Evolutionary conservation across 2,113 vertebrate genomes (phyloP), one percentile per base, ranked within the genome.

Genomic region (Aldabrachelys gigantea): DNA sequence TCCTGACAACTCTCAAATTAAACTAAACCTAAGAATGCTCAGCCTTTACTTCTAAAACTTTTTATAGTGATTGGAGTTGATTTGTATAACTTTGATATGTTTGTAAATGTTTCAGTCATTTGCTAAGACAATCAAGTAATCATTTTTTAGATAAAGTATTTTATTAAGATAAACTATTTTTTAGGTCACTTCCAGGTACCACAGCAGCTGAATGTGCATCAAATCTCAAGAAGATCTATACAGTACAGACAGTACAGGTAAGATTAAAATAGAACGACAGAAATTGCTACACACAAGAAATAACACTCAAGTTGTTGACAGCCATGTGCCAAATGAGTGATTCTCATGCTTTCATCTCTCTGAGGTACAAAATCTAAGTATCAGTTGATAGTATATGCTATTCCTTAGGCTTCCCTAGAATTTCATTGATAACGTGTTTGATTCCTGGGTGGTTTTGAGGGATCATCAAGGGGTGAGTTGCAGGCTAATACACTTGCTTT

Each of bases 181-280:
- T 52, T 53, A 99, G 99, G 97, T 99, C 99, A 4, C 98, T 99
- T 79, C 99, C 99, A 56, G 99, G 99, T 84, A 98, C 99, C 10
- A 99, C 99, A n/a, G 99, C 99, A 0, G 99, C 99, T 29, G 99
- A 99, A 97, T 99, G 98, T 81, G 99, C 99, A 52, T 99, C 99
- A 7, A 99, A 99, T 89, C 95, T 99, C 97, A 99, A 99, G 98
- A 99, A 99, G 97, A 99, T 99, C 97, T 99, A 99, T 92, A 99
- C 99, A 0, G 99, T 99, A 22, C 99, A 99, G 29, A 99, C 99
- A 10, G 99, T 99, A 25, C 99, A 99, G 99, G 99, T 99, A 90
- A 97, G 97, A 96, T 22, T 5, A 8, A 47, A 75, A 50, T 29
- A 56, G 47, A 59, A 53, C 38, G 44, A 0, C 6, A 22, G 90